These are phyloP conservation scores for Mayetiola destructor DNA, from an alignment of 2,888 invertebrate species.

Conservation along the genomic window DNA sequence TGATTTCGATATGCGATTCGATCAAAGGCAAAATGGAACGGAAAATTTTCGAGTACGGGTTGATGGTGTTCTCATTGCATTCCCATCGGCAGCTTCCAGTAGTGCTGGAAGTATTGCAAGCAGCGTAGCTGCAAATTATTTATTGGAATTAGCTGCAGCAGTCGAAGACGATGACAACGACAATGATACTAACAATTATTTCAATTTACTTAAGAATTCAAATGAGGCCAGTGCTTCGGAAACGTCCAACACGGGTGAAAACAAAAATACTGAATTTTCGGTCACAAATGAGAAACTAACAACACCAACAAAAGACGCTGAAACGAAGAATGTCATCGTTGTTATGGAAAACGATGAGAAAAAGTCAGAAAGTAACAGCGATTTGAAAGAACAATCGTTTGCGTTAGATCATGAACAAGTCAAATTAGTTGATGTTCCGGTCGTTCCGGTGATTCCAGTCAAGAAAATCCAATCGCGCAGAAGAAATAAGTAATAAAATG, in stretches of 20 bases:
- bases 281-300: not conserved
- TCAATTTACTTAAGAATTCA: not conserved
- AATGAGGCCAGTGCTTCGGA: not conserved
- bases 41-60: slow-evolving; percentile 58
- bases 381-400: not conserved
- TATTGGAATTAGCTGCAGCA: not conserved
- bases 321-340: not conserved
- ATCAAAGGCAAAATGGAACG: slow-evolving; percentile 64
- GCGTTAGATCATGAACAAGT: not conserved
- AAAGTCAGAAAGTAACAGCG: not conserved
- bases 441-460: not conserved
- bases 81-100: slow-evolving; percentile 15
- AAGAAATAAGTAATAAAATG: slow-evolving; percentile 6
- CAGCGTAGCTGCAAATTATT: not conserved
- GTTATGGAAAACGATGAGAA: not conserved
- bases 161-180: not conserved
- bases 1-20: slow-evolving; percentile 38
- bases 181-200: slow-evolving; percentile 2
- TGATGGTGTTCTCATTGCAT: slow-evolving; percentile 51
- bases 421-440: not conserved
- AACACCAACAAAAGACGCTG: not conserved
- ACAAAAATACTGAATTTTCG: no score
- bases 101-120: not conserved
- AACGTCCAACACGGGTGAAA: not conserved
- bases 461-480: slow-evolving; percentile 3